phyloP scores from a whole-genome alignment of 2,113 vertebrate genomes.

The Heloderma charlesbogerti region DNA sequence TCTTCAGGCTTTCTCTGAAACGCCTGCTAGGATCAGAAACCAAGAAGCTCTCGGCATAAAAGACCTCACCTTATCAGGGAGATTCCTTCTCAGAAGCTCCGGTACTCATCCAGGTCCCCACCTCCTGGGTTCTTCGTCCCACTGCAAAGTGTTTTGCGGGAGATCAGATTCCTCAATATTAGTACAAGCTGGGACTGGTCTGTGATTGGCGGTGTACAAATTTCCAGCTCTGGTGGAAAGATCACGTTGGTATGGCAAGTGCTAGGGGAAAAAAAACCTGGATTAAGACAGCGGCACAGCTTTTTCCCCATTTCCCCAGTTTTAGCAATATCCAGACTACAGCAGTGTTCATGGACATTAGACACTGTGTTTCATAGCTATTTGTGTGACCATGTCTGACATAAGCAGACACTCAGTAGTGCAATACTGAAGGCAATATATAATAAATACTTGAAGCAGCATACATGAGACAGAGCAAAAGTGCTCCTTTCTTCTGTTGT shows the following conservation, averaged over 20 bases:
- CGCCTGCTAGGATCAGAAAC: neutral
- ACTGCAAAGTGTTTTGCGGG: neutral
- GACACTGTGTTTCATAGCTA: neutral
- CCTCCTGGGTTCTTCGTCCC: neutral
- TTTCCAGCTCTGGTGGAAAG: too few relatives aligned
- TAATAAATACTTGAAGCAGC: neutral
- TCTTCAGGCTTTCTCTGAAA: neutral
- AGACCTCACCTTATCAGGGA: neutral
- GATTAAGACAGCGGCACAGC: neutral
- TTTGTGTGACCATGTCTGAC: constrained; percentile 47
- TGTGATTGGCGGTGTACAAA: too few relatives aligned
- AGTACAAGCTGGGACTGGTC: neutral
- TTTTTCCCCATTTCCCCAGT: neutral
- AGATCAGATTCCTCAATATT: neutral
- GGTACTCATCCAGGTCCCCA: neutral
- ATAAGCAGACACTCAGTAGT: constrained; percentile 16
- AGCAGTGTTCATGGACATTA: neutral
- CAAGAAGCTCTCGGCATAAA: too few relatives aligned
- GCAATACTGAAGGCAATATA: neutral
- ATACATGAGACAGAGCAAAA: neutral
- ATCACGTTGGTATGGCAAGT: too few relatives aligned
- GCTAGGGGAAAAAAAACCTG: too few relatives aligned
- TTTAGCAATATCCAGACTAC: neutral
- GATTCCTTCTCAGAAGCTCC: neutral
- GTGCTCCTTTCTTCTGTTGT: neutral